Evolutionary conservation across 2,888 invertebrate genomes (phyloP), one percentile per base, ranked within the genome.

Genomic region (Drosophila gaucha): DNA sequence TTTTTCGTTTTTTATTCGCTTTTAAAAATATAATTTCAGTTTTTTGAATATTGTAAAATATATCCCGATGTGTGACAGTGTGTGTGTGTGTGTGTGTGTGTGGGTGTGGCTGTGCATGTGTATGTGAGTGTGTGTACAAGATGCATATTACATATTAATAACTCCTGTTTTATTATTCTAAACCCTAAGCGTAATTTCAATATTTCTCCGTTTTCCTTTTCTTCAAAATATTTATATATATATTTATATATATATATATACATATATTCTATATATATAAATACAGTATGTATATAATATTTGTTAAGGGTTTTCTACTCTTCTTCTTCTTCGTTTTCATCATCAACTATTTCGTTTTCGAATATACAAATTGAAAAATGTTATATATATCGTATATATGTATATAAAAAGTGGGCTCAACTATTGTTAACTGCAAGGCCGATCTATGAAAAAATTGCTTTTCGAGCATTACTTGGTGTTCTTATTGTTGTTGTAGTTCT

Each of bases 71-170:
- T 55, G 31, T 65, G 33, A 59, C 22, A 49, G 54, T 35, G 41
- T 54, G 16, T 35, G 31, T 59, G 2, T 18, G 12, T 30, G 18
- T 24, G 3, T 10, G 16, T 14, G 26, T 18, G 35, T 46, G 2
- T 14, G 14, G 39, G 57, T 43, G 20, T 33, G 33, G 38, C 44
- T 52, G 46, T 52, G 24, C 54, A 24, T 54, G 50, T n/a, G 39
- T 38, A 26, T 39, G 6, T 43, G n/a, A 58, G 39, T 65, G 43
- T 66, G 78, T 85, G 51, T 86, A 79, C 84, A 83, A 60, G 55
- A 65, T 77, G 77, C 66, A 55, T 76, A 76, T 72, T 80, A 87
- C 67, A 80, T 87, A 87, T 87, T 80, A 80, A 80, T 87, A 80
- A 82, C 71, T 85, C 52, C 55, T 82, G 71, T 49, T 64, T 66